Evolutionary conservation across 2,888 invertebrate species (phyloP).

Genomic region (Polia nebulosa): DNA sequence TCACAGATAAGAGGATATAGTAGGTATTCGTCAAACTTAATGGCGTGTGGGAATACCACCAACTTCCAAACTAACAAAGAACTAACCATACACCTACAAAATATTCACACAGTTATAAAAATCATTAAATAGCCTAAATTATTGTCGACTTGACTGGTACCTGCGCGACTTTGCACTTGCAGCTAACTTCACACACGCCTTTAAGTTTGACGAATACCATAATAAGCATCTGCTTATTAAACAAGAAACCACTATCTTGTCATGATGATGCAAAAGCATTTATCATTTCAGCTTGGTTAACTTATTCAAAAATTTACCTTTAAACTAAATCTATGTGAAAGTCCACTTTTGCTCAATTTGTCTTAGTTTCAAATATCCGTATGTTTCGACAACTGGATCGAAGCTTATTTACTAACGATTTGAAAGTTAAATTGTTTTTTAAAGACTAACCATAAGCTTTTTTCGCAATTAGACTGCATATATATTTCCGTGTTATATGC

Average conservation of each 20-base stretch:
- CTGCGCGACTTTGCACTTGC: no score
- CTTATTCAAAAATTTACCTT: background rate
- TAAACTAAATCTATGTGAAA: background rate
- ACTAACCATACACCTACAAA: no score
- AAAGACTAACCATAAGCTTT: background rate
- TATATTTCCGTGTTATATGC: background rate
- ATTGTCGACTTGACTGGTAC: no score
- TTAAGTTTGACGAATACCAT: no score
- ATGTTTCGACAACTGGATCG: background rate
- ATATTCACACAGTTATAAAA: no score
- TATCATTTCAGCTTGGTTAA: background rate
- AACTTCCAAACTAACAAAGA: no score
- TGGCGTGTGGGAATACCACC: no score
- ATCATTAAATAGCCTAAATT: no score
- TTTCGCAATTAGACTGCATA: background rate
- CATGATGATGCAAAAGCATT: background rate
- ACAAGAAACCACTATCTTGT: background rate
- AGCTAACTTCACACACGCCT: no score
- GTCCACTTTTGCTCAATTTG: background rate
- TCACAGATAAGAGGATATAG: no score
- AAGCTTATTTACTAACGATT: background rate
- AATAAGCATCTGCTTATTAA: slow-evolving; percentile 6
- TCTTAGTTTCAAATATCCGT: background rate
- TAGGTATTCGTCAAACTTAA: no score
- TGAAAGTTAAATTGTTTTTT: background rate